Percentiles rank a stretch among this genome's conserved stretches.
Evolutionary conservation across 2,113 vertebrate genomes (phyloP).

Genomic region (Hirundichthys speculiger): DNA sequence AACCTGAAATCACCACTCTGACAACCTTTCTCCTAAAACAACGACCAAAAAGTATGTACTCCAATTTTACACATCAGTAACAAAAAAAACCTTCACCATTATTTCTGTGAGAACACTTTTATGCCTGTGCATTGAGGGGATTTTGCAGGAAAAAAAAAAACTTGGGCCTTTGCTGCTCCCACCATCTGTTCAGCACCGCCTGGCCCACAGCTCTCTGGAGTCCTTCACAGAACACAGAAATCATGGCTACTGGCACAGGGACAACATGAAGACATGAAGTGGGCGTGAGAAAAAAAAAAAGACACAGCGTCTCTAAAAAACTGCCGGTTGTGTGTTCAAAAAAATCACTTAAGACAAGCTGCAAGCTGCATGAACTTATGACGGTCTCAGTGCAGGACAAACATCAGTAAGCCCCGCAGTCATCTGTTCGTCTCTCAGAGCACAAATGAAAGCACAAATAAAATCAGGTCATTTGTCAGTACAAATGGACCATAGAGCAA

Average conservation of each 20-base stretch:
- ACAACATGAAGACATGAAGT: conserved; percentile 8
- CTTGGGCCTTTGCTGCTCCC: conserved; percentile 12
- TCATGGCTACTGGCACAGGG: conserved; percentile 24
- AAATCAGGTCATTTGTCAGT: not conserved
- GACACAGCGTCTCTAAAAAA: too few relatives aligned
- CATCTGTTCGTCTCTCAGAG: conserved; percentile 5
- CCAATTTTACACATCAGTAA: not conserved
- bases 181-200: conserved; percentile 59
- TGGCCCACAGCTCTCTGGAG: conserved; percentile 13
- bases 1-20: too few relatives aligned
- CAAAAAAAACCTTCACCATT: not conserved
- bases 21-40: too few relatives aligned
- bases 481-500: not conserved
- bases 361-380: conserved; percentile 10
- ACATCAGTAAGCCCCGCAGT: not conserved
- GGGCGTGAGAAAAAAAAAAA: conserved; percentile 7
- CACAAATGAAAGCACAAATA: too few relatives aligned
- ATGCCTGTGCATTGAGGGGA: conserved; percentile 20
- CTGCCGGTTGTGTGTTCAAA: not conserved
- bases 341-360: not conserved
- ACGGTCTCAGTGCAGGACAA: conserved; percentile 1
- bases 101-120: conserved; percentile 5
- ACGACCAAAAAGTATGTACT: too few relatives aligned
- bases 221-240: conserved; percentile 30
- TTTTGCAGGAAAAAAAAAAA: conserved; percentile 12